Conservation (phyloP, 1,140 invertebrate species). For the Maniola jurtina region DNA sequence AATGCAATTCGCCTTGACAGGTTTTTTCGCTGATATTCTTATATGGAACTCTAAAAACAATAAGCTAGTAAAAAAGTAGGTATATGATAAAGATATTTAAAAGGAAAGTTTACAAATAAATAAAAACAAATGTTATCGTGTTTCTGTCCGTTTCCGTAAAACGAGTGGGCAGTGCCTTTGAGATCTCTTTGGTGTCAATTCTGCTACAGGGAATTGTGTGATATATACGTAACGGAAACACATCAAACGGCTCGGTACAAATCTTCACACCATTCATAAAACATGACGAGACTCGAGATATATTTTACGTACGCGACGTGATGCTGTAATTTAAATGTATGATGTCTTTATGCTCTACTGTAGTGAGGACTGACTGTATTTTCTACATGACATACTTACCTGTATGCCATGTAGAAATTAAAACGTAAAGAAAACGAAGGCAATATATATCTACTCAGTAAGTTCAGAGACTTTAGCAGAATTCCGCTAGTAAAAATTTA, state of each 20-base stretch:
- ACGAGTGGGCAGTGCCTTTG: constrained; percentile 14
- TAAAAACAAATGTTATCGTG: neutral
- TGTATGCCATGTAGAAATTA: too few species aligned
- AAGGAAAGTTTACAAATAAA: too few species aligned
- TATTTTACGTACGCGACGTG: constrained; percentile 17
- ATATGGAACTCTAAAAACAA: too few species aligned
- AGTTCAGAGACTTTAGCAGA: too few species aligned
- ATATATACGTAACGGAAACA: constrained; percentile 14
- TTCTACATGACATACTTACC: neutral
- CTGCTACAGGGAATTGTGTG: constrained; percentile 4
- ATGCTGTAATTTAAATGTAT: constrained; percentile 21
- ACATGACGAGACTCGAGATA: constrained; percentile 24
- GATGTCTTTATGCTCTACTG: constrained; percentile 6
- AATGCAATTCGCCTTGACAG: too few species aligned
- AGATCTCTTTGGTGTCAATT: constrained; percentile 10
- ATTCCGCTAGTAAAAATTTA: too few species aligned
- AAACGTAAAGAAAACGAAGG: too few species aligned
- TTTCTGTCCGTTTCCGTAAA: constrained; percentile 14
- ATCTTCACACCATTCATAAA: constrained; percentile 27
- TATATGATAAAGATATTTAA: too few species aligned
- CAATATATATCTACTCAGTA: too few species aligned
- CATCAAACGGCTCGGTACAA: constrained; percentile 12
- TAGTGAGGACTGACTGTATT: neutral
- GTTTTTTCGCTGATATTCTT: too few species aligned
- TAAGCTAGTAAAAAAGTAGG: too few species aligned